Percentiles rank a stretch among this genome's conserved stretches.
phyloP scores from a whole-genome alignment of 2,113 vertebrate genomes.

The Sceloporus tristichus region DNA sequence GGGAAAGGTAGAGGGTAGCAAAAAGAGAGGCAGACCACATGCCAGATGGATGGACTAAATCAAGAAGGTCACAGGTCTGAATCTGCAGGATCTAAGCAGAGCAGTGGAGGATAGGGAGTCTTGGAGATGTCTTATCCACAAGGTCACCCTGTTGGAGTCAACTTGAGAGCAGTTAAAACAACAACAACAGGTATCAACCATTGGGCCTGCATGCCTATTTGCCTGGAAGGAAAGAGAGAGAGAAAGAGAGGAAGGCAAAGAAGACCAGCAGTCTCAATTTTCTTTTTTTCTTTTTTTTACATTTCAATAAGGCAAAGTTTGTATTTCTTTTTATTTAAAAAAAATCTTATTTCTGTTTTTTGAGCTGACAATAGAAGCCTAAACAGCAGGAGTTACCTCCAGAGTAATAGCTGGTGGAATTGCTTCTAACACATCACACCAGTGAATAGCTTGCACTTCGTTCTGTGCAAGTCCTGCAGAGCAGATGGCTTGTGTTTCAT shows the following conservation, averaged over 20 bases:
- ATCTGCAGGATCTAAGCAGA: no score
- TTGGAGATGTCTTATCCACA: no score
- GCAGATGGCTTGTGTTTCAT: background rate
- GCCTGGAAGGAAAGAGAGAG: background rate
- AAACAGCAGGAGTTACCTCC: background rate
- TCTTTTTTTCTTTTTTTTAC: background rate
- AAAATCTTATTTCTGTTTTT: background rate
- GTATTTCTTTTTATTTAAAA: background rate
- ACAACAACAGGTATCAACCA: background rate
- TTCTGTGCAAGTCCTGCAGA: background rate
- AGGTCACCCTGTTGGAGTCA: no score
- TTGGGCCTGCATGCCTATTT: background rate
- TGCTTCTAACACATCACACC: slow-evolving; percentile 1
- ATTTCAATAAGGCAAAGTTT: background rate
- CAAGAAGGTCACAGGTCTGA: no score
- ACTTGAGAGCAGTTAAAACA: background rate
- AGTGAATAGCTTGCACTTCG: background rate
- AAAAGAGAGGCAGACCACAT: no score
- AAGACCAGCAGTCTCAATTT: background rate
- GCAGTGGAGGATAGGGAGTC: no score
- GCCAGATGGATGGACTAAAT: no score
- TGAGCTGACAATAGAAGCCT: background rate
- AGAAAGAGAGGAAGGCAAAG: background rate
- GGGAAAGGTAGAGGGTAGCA: no score
- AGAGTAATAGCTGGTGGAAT: slow-evolving; percentile 11